Conservation (phyloP, 2,888 invertebrate species). For the Leucophenga montana region DNA sequence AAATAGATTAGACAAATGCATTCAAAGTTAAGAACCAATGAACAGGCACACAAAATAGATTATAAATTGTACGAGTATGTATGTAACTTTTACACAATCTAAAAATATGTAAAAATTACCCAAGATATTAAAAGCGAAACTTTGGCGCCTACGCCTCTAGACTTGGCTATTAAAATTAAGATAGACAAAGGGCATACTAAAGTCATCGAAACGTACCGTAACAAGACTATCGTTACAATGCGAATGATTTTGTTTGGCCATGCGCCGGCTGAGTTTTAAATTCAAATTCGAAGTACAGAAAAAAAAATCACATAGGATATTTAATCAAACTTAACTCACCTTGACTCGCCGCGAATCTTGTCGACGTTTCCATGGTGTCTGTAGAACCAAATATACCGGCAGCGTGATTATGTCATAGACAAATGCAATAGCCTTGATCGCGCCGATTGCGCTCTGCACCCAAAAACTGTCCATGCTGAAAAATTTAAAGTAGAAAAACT, state of each 20-base stretch:
- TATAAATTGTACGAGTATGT: too few relatives aligned
- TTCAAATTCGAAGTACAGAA: neutral
- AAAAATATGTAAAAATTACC: too few relatives aligned
- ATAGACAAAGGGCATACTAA: neutral
- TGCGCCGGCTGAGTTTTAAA: too few relatives aligned
- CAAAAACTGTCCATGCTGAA: constrained; percentile 79
- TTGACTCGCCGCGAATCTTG: constrained; percentile 84
- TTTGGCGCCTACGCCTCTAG: too few relatives aligned
- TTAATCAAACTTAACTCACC: constrained; percentile 74
- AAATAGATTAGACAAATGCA: too few relatives aligned
- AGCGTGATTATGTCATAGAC: constrained; percentile 93
- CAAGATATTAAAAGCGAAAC: neutral
- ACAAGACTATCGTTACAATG: too few relatives aligned
- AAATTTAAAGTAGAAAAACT: constrained; percentile 34
- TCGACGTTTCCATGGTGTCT: constrained; percentile 90
- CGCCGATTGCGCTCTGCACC: constrained; percentile 82
- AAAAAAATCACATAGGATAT: neutral
- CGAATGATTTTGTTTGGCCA: too few relatives aligned
- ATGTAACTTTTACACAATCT: too few relatives aligned
- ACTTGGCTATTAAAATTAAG: too few relatives aligned
- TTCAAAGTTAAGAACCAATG: too few relatives aligned
- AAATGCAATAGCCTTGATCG: constrained; percentile 86
- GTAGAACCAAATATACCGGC: constrained; percentile 89
- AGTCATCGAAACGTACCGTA: neutral
- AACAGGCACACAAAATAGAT: too few relatives aligned